Base-by-base conservation (phyloP, 2,113 vertebrate genomes). In the Pardalotus punctatus region DNA sequence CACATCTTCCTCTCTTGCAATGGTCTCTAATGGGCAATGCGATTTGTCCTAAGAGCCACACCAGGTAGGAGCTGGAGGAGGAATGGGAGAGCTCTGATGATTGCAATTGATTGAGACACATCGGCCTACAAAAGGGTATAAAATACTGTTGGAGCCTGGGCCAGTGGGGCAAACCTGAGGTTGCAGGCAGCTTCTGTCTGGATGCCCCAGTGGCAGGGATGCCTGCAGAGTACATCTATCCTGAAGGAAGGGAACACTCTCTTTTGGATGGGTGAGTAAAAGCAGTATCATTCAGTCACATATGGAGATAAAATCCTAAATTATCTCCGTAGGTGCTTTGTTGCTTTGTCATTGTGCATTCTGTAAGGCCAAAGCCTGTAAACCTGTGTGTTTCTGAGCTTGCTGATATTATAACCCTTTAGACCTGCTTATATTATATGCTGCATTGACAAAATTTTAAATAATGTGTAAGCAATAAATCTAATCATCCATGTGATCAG, bases 201-300 rank as follows among this genome's bases (percentile, higher is more conserved):
- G 35, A 48, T 64, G 17, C 2, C 3, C 7, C 7, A 31, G 2
- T 0, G 0, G 17, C 22, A 42, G n/a, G n/a, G 11, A 22, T 60
- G n/a, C 38, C 45, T n/a, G 5, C 38, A 27, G 24, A 11, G 4
- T 60, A 18, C 21, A 14, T 67, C 13, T 24, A 43, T 23, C 23
- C 28, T 1, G 0, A 67, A 60, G 14, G 17, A 58, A 40, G 24
- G 29, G 45, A n/a, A 12, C 57, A n/a, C 14, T 43, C 33, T 22
- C 20, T 40, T 74, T 45, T 35, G 38, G 17, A 25, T 60, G 20
- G 9, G 4, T 53, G 11, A 81, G 9, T 53, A 81, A 53, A 67
- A 74, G 16, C 53, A 25, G 7, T 11, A 60, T 31, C 16, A 14
- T 60, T 16, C 0, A 0, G 38, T 53, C 33, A 53, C 20, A 7